Conservation (phyloP, 2,888 invertebrate species). For the Octodonta nipae region DNA sequence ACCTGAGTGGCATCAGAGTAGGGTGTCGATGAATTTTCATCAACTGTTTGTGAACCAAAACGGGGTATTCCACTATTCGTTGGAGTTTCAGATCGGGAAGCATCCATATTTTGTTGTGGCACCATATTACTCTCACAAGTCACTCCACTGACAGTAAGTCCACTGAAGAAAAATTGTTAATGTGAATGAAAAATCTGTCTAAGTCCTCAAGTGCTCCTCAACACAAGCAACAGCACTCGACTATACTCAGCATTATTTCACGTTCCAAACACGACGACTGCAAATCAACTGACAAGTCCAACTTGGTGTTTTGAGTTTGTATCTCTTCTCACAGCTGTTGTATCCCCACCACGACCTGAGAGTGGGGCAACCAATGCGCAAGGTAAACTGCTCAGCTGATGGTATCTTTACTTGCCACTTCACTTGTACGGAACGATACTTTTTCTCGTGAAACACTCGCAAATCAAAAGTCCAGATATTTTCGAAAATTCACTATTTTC, state of each 20-base stretch:
- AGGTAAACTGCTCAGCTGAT: conserved; percentile 25
- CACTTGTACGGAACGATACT: conserved; percentile 11
- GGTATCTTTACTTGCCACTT: conserved; percentile 16
- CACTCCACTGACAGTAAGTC: too few species aligned
- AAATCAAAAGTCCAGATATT: too few species aligned
- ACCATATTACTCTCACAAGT: conserved; percentile 49
- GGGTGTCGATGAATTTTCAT: conserved; percentile 82
- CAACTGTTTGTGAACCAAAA: conserved; percentile 83
- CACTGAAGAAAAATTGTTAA: too few species aligned
- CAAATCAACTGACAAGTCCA: conserved; percentile 46
- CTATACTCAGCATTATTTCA: conserved; percentile 29
- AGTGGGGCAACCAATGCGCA: conserved; percentile 24
- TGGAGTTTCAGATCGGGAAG: conserved; percentile 31
- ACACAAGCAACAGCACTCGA: conserved; percentile 26
- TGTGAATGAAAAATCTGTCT: conserved; percentile 21
- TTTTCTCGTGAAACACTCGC: conserved; percentile 2
- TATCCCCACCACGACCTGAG: conserved; percentile 21
- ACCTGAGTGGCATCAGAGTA: conserved; percentile 98
- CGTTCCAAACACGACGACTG: conserved; percentile 34
- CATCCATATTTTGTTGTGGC: conserved; percentile 52
- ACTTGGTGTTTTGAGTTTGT: conserved; percentile 36
- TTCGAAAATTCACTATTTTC: too few species aligned
- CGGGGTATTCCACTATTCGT: conserved; percentile 49
- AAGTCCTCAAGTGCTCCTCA: conserved; percentile 30
- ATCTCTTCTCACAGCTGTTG: conserved; percentile 37